Evolutionary conservation across 2,797 vertebrate species (phyloP).

Genomic region (Neosilurus hyrtlii): DNA sequence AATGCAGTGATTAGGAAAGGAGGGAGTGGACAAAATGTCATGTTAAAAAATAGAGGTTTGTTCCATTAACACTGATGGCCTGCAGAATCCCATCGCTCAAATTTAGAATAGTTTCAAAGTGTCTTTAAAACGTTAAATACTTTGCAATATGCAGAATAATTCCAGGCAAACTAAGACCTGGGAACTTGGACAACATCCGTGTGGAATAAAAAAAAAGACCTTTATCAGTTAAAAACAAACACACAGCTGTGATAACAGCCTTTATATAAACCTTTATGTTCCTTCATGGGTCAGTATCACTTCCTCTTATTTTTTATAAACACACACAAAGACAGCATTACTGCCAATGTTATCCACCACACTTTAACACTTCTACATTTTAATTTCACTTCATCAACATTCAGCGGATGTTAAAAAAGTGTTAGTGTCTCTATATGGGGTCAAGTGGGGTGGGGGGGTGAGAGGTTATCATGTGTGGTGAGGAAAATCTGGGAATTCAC

Average conservation of each 20-base stretch:
- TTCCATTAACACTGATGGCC: no score
- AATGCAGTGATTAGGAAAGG: background rate
- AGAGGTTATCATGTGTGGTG: no score
- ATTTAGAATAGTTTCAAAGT: no score
- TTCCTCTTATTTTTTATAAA: conserved; percentile 24
- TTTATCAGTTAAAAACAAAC: background rate
- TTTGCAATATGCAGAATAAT: background rate
- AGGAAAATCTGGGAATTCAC: background rate
- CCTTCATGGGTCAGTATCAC: background rate
- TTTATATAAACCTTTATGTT: background rate
- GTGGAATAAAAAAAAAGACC: background rate
- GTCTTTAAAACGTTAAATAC: background rate
- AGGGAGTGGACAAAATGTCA: background rate
- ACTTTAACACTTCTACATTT: background rate
- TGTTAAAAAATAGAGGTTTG: no score
- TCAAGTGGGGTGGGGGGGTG: background rate
- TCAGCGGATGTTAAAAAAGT: background rate
- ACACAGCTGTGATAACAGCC: background rate
- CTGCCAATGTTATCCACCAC: no score
- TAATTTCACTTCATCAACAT: background rate
- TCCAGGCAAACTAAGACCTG: background rate
- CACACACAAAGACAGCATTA: background rate
- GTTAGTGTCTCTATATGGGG: background rate
- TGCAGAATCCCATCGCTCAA: no score
- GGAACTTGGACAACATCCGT: background rate